Conservation (phyloP, 1,140 invertebrate species). For the Goniozus legneri region DNA sequence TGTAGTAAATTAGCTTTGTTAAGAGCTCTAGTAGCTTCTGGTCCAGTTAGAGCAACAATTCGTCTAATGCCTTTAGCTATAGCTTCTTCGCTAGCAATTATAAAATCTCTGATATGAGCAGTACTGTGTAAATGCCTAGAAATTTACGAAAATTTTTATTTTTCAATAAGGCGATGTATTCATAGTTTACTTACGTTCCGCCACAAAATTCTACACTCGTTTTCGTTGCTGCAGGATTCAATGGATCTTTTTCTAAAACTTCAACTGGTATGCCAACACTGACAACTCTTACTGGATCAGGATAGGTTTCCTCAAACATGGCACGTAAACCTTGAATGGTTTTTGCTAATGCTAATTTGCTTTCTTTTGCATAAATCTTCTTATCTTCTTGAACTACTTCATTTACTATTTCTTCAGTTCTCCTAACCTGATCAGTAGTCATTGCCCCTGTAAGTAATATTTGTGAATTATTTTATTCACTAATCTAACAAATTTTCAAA, state of each 20-base stretch:
- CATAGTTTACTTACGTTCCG: slow-evolving; percentile 70
- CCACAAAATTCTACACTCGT: slow-evolving; percentile 99
- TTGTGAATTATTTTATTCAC: slow-evolving; percentile 2
- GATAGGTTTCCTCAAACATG: slow-evolving; percentile 99
- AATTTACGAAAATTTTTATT: too few relatives aligned
- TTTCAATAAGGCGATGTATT: background rate
- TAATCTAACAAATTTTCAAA: background rate
- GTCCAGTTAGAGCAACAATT: slow-evolving; percentile 95
- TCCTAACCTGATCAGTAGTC: slow-evolving; percentile 81
- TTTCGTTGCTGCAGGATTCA: slow-evolving; percentile 67
- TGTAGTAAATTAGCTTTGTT: slow-evolving; percentile 76
- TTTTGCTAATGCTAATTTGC: slow-evolving; percentile 81
- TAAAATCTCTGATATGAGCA: slow-evolving; percentile 90
- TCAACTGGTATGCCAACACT: slow-evolving; percentile 92
- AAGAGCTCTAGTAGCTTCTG: slow-evolving; percentile 84
- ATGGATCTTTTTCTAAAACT: slow-evolving; percentile 82
- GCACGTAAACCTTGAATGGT: slow-evolving; percentile 92
- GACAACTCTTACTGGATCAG: slow-evolving; percentile 96
- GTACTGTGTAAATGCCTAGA: slow-evolving; percentile 80
- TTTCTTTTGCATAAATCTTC: slow-evolving; percentile 86
- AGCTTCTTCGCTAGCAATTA: slow-evolving; percentile 96
- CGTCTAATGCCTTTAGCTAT: slow-evolving; percentile 98
- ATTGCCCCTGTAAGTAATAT: slow-evolving; percentile 62
- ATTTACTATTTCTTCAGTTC: slow-evolving; percentile 77
- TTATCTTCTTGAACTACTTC: slow-evolving; percentile 77